These are phyloP conservation scores for Oceanites oceanicus DNA, from an alignment of 2,113 vertebrate genomes.

Conservation along the genomic window DNA sequence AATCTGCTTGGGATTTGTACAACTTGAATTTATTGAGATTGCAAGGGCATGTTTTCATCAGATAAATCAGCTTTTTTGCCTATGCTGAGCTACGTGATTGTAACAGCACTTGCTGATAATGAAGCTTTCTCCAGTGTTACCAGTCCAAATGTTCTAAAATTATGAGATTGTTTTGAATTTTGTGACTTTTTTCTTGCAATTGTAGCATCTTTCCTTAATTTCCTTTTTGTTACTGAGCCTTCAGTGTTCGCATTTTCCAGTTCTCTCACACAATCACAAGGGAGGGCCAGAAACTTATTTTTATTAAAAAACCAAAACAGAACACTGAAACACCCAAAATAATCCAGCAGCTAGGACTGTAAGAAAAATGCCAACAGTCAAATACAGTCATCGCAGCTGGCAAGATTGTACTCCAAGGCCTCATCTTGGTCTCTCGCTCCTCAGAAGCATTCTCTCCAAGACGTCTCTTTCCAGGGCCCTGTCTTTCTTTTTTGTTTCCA, in stretches of 20 bases:
- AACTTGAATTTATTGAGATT: not conserved
- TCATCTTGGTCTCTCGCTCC: not conserved
- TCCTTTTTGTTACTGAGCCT: not conserved
- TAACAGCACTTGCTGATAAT: not conserved
- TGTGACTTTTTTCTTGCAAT: not conserved
- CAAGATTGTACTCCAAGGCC: not conserved
- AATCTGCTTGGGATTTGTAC: not conserved
- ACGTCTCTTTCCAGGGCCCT: not conserved
- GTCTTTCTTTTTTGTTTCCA: not conserved
- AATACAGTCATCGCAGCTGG: not conserved
- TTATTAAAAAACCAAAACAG: not conserved
- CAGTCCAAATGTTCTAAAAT: not conserved
- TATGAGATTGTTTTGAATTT: not conserved
- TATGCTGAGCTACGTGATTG: not conserved
- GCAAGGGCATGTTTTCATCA: not conserved
- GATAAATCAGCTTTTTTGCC: not conserved
- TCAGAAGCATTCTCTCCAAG: rapidly evolving
- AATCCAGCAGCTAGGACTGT: not conserved
- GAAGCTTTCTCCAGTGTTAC: not conserved
- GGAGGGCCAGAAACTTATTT: not conserved
- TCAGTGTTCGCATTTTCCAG: not conserved
- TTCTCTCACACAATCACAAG: not conserved
- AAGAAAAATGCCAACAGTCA: not conserved
- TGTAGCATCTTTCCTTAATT: constrained; percentile 14
- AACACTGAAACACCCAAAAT: not conserved